A percentile compares a stretch with the other conserved stretches of the same genome.
Evolutionary conservation across 2,888 invertebrate species (phyloP).

Genomic region (Chydorus sphaericus): DNA sequence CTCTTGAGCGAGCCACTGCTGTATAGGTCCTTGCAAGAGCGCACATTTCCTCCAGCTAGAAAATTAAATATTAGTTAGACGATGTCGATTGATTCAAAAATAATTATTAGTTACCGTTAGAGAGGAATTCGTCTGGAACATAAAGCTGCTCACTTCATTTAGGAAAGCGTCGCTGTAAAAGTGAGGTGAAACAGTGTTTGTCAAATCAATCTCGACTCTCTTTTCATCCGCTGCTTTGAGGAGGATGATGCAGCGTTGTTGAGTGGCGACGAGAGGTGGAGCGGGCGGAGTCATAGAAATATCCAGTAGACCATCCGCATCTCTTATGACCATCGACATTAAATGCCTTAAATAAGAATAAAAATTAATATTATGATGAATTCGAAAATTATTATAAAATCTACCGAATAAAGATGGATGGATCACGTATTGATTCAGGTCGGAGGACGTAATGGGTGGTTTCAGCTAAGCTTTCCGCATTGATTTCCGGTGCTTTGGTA

Average conservation of each 20-base stretch:
- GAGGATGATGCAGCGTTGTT: slow-evolving; percentile 2
- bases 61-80: not conserved
- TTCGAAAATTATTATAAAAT: not conserved
- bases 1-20: not conserved
- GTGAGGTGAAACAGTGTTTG: not conserved
- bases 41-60: slow-evolving; percentile 10
- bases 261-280: slow-evolving; percentile 5
- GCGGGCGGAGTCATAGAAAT: slow-evolving; percentile 9
- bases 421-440: not conserved
- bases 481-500: not conserved
- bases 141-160: not conserved
- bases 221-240: not conserved
- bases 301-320: not conserved
- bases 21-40: slow-evolving; percentile 8
- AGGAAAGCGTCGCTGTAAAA: not conserved
- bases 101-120: not conserved
- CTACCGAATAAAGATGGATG: not conserved
- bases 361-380: not conserved
- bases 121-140: not conserved
- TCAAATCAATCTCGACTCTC: not conserved
- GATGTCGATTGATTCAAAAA: too few species aligned
- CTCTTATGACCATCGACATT: not conserved
- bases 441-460: not conserved
- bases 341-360: not conserved
- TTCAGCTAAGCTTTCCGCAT: not conserved